Evolutionary conservation across 2,888 invertebrate genomes (phyloP).

Genomic region (Cosmia pyralina): DNA sequence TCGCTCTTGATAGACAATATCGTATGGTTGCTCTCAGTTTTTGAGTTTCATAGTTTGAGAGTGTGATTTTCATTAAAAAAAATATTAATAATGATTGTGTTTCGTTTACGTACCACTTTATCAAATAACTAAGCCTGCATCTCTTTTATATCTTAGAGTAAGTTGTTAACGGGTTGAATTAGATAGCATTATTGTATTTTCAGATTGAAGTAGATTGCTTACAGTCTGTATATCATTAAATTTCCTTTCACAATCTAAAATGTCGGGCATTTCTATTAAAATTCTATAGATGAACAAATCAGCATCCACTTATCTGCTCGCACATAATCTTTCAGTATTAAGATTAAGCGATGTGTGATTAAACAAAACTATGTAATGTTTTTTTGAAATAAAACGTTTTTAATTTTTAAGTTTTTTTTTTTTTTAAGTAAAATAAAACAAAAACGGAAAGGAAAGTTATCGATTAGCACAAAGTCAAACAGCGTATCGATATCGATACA

Average conservation of each 20-base stretch:
- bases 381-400: no score
- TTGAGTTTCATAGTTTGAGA: conserved; percentile 1
- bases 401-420: no score
- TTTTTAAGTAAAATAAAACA: neutral
- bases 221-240: neutral
- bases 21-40: neutral
- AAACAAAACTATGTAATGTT: no score
- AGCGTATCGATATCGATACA: conserved; percentile 28
- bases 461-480: conserved; percentile 32
- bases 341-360: no score
- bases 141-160: neutral
- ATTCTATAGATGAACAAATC: neutral
- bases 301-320: neutral
- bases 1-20: conserved; percentile 10
- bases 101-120: neutral
- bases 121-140: neutral
- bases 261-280: neutral
- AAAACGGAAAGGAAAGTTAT: conserved; percentile 42
- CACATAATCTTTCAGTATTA: no score
- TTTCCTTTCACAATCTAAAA: neutral
- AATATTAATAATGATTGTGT: neutral
- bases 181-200: neutral
- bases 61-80: neutral
- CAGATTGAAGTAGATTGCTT: neutral
- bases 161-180: neutral